phyloP scores from a whole-genome alignment of 2,888 invertebrate species.

The Drosophila anomelani region DNA sequence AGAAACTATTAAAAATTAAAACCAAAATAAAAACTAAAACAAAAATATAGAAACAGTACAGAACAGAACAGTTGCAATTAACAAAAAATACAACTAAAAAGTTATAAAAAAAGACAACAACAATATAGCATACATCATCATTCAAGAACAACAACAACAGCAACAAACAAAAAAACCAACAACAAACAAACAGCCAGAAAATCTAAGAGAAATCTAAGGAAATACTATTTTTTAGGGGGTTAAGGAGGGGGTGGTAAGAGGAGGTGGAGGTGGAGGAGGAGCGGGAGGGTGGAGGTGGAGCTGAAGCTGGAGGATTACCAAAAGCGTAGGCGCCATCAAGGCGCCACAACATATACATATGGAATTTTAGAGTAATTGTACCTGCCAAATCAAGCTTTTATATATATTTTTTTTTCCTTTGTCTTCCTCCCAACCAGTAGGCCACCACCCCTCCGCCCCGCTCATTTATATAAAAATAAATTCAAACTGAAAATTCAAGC shows the following conservation, averaged over 20 bases:
- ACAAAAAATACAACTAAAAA: slow-evolving; percentile 23
- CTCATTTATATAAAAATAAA: slow-evolving; percentile 19
- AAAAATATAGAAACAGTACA: slow-evolving; percentile 29
- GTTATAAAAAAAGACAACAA: slow-evolving; percentile 41
- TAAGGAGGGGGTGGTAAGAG: neutral
- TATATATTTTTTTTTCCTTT: neutral
- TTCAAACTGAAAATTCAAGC: slow-evolving; percentile 34
- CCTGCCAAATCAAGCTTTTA: slow-evolving; percentile 33
- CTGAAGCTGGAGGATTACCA: neutral
- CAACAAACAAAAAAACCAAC: slow-evolving; percentile 23
- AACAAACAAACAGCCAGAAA: slow-evolving; percentile 32
- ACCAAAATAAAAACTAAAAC: slow-evolving; percentile 16
- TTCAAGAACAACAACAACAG: slow-evolving; percentile 30
- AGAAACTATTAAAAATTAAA: neutral
- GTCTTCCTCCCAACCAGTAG: neutral
- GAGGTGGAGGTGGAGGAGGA: neutral
- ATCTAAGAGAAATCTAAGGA: slow-evolving; percentile 17
- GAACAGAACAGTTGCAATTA: slow-evolving; percentile 46
- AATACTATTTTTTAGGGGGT: neutral
- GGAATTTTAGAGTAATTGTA: slow-evolving; percentile 43
- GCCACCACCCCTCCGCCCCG: neutral
- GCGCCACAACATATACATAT: slow-evolving; percentile 20
- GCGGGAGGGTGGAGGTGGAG: neutral
- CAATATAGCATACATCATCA: slow-evolving; percentile 43
- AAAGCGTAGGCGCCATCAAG: slow-evolving; percentile 28